These are phyloP conservation scores for Brotula barbata DNA, from an alignment of 2,797 vertebrate species.

Conservation along the genomic window DNA sequence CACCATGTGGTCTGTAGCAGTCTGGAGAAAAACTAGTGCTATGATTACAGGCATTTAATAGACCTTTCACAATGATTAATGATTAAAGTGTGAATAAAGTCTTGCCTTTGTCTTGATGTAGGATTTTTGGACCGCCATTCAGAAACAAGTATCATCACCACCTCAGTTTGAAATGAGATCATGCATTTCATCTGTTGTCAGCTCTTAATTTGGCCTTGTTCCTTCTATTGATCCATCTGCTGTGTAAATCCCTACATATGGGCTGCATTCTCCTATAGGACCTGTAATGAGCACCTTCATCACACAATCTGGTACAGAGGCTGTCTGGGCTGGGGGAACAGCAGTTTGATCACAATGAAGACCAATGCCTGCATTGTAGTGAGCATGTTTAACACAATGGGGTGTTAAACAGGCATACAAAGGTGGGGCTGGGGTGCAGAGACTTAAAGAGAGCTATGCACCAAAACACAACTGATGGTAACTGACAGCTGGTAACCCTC, in stretches of 20 bases:
- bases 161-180: background rate
- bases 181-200: slow-evolving; percentile 32
- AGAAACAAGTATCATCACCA: background rate
- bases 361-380: no score
- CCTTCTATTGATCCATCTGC: slow-evolving; percentile 74
- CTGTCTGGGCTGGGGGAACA: slow-evolving; percentile 46
- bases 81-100: no score
- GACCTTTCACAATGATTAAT: no score
- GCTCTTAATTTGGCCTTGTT: slow-evolving; percentile 57
- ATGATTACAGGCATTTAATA: no score
- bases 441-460: slow-evolving; percentile 30
- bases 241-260: slow-evolving; percentile 69
- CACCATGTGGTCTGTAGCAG: no score
- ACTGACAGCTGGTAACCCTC: no score
- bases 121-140: no score
- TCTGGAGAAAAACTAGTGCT: no score
- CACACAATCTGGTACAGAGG: slow-evolving; percentile 63
- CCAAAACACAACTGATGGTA: no score
- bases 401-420: slow-evolving; percentile 55
- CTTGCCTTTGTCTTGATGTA: no score
- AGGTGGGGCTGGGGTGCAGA: slow-evolving; percentile 39
- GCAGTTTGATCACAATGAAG: slow-evolving; percentile 59
- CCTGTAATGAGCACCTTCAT: slow-evolving; percentile 78
- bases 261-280: slow-evolving; percentile 69
- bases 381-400: slow-evolving; percentile 1